Percentiles rank a stretch among this genome's conserved stretches.
phyloP scores from a whole-genome alignment of 2,797 vertebrate genomes.

The Schizopygopsis pylzovi region DNA sequence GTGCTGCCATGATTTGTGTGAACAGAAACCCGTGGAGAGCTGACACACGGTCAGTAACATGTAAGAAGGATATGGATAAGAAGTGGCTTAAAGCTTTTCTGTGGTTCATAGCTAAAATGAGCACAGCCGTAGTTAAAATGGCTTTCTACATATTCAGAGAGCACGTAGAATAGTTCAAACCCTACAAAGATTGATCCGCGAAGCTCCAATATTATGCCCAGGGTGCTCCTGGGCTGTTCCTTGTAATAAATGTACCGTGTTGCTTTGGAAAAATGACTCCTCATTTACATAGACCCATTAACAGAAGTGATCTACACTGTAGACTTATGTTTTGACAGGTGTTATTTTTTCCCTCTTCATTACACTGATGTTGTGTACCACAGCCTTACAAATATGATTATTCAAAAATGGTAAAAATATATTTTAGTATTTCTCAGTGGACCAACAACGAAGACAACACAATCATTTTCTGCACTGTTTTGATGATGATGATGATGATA shows the following conservation, averaged over 20 bases:
- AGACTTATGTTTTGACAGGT: not conserved
- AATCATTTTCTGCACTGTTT: not conserved
- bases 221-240: not conserved
- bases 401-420: slow-evolving; percentile 9
- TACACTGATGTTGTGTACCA: slow-evolving; percentile 2
- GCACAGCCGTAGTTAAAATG: slow-evolving; percentile 60
- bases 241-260: not conserved
- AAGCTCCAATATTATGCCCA: not conserved
- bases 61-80: slow-evolving; percentile 38
- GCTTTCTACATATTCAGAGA: slow-evolving; percentile 24
- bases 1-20: not conserved
- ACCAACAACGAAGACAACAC: not conserved
- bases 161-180: not conserved
- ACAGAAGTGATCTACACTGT: not conserved
- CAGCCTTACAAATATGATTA: not conserved
- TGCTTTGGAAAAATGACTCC: not conserved
- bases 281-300: slow-evolving; percentile 27
- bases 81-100: slow-evolving; percentile 64
- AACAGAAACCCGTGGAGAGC: slow-evolving; percentile 15
- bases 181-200: not conserved
- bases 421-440: not conserved
- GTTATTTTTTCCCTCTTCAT: not conserved
- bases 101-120: slow-evolving; percentile 73
- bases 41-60: slow-evolving; percentile 31
- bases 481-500: not conserved